These are phyloP conservation scores for Carcinoscorpius rotundicauda DNA, from an alignment of 1,140 invertebrate species.

Conservation along the genomic window DNA sequence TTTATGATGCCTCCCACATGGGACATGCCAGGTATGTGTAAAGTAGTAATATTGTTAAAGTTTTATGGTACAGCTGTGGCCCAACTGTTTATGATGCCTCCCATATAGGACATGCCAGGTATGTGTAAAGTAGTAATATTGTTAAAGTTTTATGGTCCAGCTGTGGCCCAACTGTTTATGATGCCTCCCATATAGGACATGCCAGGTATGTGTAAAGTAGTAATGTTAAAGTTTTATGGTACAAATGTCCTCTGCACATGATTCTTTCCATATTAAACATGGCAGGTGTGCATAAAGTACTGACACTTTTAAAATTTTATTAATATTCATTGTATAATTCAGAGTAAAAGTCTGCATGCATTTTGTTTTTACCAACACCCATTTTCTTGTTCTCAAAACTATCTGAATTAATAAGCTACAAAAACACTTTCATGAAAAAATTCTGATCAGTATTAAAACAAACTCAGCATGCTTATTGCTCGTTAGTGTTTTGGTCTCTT, in stretches of 20 bases:
- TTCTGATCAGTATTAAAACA: too few species aligned
- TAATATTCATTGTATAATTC: too few species aligned
- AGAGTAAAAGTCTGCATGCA: too few species aligned
- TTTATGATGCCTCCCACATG: slow-evolving; percentile 99
- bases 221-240: slow-evolving; percentile 3
- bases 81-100: slow-evolving; percentile 97
- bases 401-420: too few species aligned
- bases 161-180: slow-evolving; percentile 95
- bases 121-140: slow-evolving; percentile 36
- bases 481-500: too few species aligned
- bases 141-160: slow-evolving; percentile 42
- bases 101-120: slow-evolving; percentile 96
- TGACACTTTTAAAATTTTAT: too few species aligned
- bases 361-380: too few species aligned
- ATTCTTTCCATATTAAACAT: slow-evolving; percentile 98
- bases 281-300: slow-evolving; percentile 52
- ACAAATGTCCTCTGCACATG: slow-evolving; percentile 96
- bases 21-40: slow-evolving; percentile 96
- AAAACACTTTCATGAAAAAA: too few species aligned
- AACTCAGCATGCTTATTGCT: too few species aligned
- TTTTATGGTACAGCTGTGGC: slow-evolving; percentile 94
- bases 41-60: slow-evolving; percentile 30
- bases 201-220: slow-evolving; percentile 53
- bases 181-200: slow-evolving; percentile 99
- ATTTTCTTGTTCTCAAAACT: too few species aligned